A percentile compares a stretch with the other conserved stretches of the same genome.
Evolutionary conservation across 2,888 invertebrate genomes (phyloP).

Genomic region (Petrophora chlorosata): DNA sequence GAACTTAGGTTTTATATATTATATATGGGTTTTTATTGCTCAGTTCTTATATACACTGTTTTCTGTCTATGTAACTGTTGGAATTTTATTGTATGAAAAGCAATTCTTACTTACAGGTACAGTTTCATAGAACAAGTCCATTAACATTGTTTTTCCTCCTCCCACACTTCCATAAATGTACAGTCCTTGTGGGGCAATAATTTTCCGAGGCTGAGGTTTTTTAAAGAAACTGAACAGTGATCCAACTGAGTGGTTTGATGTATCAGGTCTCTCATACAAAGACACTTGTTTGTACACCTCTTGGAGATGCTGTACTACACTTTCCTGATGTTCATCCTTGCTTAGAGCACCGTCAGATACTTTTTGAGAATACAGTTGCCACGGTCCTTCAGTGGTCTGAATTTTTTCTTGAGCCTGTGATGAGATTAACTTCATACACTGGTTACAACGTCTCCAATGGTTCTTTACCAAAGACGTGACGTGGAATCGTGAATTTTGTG

Average conservation of each 20-base stretch:
- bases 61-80: too few relatives aligned
- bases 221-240: conserved; percentile 68
- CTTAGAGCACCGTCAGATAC: conserved; percentile 84
- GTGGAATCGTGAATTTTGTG: conserved; percentile 52
- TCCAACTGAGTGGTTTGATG: conserved; percentile 42
- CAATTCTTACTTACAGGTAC: conserved; percentile 68
- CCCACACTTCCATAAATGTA: conserved; percentile 96
- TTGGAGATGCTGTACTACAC: conserved; percentile 88
- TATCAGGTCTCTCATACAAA: conserved; percentile 76
- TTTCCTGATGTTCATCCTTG: conserved; percentile 89
- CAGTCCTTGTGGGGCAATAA: conserved; percentile 88
- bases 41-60: neutral
- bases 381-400: conserved; percentile 67
- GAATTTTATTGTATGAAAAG: too few relatives aligned
- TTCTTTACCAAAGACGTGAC: conserved; percentile 54
- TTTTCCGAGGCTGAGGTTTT: conserved; percentile 65
- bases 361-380: conserved; percentile 81
- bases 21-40: too few relatives aligned
- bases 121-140: conserved; percentile 97
- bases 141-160: conserved; percentile 99
- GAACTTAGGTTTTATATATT: too few relatives aligned
- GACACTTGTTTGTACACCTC: conserved; percentile 86
- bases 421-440: conserved; percentile 62
- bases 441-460: conserved; percentile 59
- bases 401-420: conserved; percentile 54